These are phyloP conservation scores for Hesperia comma DNA, from an alignment of 2,888 invertebrate species.

Conservation along the genomic window DNA sequence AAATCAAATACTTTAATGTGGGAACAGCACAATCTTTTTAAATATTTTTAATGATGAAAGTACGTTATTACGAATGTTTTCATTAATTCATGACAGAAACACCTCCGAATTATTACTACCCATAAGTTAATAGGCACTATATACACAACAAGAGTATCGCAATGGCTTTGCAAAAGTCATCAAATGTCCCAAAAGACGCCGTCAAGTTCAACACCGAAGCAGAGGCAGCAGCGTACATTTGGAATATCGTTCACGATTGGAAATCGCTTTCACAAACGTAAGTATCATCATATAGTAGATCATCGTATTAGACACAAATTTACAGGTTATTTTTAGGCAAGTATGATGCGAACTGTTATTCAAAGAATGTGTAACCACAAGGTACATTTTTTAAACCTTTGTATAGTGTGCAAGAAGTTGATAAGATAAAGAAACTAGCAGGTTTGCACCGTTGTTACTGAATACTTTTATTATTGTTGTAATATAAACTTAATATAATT, in stretches of 20 bases:
- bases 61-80: not conserved
- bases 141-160: not conserved
- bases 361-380: too few species aligned
- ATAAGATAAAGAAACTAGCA: too few species aligned
- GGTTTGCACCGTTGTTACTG: too few species aligned
- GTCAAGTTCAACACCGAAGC: slow-evolving; percentile 77
- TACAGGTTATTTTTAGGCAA: slow-evolving; percentile 3
- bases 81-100: not conserved
- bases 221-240: slow-evolving; percentile 85
- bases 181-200: slow-evolving; percentile 85
- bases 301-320: slow-evolving; percentile 12
- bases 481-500: too few species aligned
- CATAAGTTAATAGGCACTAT: not conserved
- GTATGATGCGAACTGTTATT: not conserved
- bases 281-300: too few species aligned
- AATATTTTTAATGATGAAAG: not conserved
- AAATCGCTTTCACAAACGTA: slow-evolving; percentile 85
- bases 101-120: not conserved
- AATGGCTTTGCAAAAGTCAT: slow-evolving; percentile 84
- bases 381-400: too few species aligned
- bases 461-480: not conserved
- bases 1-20: too few species aligned
- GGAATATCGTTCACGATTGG: slow-evolving; percentile 85
- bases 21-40: too few species aligned
- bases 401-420: too few species aligned